Conservation (phyloP, 2,797 vertebrate genomes). For the Catharus ustulatus region DNA sequence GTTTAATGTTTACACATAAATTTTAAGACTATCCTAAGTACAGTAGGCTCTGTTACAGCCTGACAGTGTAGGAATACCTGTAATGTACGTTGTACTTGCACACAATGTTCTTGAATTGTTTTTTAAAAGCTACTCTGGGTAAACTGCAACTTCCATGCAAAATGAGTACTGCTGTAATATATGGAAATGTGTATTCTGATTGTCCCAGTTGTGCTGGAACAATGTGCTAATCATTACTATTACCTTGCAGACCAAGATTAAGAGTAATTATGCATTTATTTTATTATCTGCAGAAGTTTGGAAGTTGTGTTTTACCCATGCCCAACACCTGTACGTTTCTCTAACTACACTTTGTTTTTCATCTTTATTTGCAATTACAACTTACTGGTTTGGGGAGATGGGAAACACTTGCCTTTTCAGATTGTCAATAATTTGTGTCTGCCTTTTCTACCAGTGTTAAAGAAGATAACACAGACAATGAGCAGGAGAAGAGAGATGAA, state of each 20-base stretch:
- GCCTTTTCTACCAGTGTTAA: conserved; percentile 80
- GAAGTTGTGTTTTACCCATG: neutral
- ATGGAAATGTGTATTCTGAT: neutral
- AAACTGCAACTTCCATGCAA: conserved; percentile 33
- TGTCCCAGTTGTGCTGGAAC: neutral
- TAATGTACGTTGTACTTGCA: neutral
- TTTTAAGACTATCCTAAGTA: neutral
- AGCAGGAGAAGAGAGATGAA: conserved; percentile 86
- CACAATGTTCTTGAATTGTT: neutral
- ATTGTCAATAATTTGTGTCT: conserved; percentile 27
- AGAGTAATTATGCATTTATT: neutral
- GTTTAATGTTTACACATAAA: neutral
- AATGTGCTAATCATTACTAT: neutral
- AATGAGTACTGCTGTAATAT: neutral
- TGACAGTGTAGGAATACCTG: neutral
- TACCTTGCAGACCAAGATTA: neutral
- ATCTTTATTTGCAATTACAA: conserved; percentile 29
- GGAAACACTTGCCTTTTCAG: neutral
- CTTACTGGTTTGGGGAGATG: neutral
- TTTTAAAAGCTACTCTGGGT: neutral
- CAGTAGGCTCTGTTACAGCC: neutral
- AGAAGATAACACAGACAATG: conserved; percentile 88
- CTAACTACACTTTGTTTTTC: conserved; percentile 11
- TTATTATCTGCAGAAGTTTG: neutral
- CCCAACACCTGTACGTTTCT: neutral